Evolutionary conservation across 2,113 vertebrate genomes (phyloP).

Genomic region (Cyphomyrus discorhynchus): DNA sequence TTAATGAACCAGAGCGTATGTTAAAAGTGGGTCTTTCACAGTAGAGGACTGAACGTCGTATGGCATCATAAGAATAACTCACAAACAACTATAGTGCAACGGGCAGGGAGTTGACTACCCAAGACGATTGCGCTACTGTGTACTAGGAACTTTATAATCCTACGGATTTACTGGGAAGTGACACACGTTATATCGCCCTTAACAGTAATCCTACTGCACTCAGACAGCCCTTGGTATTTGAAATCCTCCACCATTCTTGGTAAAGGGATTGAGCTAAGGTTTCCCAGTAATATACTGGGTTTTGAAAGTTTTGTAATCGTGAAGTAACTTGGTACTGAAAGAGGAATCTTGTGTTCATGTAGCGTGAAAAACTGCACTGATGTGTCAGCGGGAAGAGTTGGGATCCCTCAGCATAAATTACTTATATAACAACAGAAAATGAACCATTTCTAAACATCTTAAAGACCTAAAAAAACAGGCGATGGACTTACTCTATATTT

Average conservation of each 20-base stretch:
- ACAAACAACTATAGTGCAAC: neutral
- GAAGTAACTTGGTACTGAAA: neutral
- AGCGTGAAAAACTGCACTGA: neutral
- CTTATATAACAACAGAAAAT: neutral
- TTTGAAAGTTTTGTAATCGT: neutral
- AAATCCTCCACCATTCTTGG: neutral
- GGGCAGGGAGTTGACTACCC: neutral
- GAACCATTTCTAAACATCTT: neutral
- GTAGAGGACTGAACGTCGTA: neutral
- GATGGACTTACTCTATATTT: slow-evolving; percentile 78
- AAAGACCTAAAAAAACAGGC: neutral
- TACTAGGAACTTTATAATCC: neutral
- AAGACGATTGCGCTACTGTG: neutral
- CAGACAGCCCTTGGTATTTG: neutral
- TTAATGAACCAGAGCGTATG: neutral
- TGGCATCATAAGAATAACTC: neutral
- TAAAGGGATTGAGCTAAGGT: neutral
- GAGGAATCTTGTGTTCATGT: neutral
- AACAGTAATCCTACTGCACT: neutral
- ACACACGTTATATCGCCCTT: neutral
- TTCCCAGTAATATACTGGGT: neutral
- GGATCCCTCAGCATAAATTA: neutral
- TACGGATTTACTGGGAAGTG: neutral
- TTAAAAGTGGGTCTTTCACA: neutral
- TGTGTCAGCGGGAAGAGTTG: neutral